Conservation (phyloP, 2,113 vertebrate genomes). For the Tyrannus savana region DNA sequence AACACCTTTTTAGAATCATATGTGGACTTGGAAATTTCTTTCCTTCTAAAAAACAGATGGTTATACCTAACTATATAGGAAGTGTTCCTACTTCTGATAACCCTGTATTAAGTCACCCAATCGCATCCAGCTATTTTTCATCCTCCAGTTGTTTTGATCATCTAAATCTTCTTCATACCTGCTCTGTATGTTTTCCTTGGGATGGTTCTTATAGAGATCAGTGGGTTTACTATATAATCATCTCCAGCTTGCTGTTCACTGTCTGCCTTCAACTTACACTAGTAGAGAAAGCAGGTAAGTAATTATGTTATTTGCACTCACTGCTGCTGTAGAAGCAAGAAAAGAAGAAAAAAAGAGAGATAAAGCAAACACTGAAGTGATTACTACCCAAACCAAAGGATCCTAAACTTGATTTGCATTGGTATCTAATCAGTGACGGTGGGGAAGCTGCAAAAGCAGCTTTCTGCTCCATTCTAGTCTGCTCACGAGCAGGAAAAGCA, state of each 20-base stretch:
- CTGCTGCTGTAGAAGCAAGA: not conserved
- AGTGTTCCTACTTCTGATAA: not conserved
- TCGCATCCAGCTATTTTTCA: not conserved
- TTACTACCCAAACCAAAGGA: not conserved
- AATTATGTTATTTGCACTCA: not conserved
- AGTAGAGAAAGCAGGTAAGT: not conserved
- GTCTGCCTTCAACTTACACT: not conserved
- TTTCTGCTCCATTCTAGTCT: not conserved
- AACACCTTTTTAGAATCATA: not conserved
- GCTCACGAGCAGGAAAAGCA: not conserved
- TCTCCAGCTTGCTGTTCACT: not conserved
- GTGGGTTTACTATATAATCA: constrained; percentile 1
- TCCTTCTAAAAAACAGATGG: not conserved
- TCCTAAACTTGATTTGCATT: not conserved
- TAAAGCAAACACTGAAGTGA: not conserved
- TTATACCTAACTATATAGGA: constrained; percentile 11
- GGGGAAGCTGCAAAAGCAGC: not conserved
- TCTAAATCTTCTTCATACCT: constrained; percentile 2
- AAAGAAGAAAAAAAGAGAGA: not conserved
- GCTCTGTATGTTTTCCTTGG: not conserved
- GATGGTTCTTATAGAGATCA: not conserved
- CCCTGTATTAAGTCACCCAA: constrained; percentile 24
- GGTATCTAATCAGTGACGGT: not conserved
- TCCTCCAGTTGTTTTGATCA: not conserved
- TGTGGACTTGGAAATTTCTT: not conserved